Evolutionary conservation across 2,113 vertebrate genomes (phyloP).

Genomic region (Caloenas nicobarica): DNA sequence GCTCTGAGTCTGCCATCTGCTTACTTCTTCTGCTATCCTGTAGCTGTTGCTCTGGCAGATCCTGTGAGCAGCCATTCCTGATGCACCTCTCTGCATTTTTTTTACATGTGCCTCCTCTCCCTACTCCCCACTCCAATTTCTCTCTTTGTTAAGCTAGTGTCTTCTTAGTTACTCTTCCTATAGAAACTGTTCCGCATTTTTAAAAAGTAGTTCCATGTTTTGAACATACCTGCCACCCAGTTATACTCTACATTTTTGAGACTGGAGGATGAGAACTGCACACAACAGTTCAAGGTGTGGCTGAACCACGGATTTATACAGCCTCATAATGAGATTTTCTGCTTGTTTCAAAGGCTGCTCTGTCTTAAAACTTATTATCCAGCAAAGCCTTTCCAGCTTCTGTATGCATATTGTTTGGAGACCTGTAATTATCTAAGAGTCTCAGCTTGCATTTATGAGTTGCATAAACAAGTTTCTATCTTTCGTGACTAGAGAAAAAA

Average conservation of each 20-base stretch:
- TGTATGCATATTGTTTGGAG: slow-evolving; percentile 31
- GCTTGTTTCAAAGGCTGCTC: slow-evolving; percentile 16
- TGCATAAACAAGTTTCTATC: slow-evolving; percentile 14
- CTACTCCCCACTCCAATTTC: background rate
- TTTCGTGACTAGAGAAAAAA: background rate
- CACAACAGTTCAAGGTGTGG: background rate
- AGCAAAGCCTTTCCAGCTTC: background rate
- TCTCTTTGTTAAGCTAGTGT: background rate
- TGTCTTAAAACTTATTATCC: slow-evolving; percentile 42
- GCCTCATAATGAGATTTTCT: slow-evolving; percentile 19
- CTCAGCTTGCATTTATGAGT: slow-evolving; percentile 49
- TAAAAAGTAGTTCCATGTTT: background rate
- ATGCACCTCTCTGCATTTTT: background rate
- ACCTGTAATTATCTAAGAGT: slow-evolving; percentile 34
- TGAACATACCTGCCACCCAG: background rate
- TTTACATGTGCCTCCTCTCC: background rate
- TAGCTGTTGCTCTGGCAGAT: background rate
- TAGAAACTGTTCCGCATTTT: background rate
- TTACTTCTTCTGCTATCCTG: background rate
- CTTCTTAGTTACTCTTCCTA: background rate
- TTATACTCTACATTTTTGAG: background rate
- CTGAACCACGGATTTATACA: background rate
- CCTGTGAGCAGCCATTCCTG: background rate
- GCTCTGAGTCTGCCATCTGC: background rate
- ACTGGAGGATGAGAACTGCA: background rate